Evolutionary conservation across 2,113 vertebrate species (phyloP), one percentile per base, ranked within the genome.

Genomic region (Oreochromis aureus): DNA sequence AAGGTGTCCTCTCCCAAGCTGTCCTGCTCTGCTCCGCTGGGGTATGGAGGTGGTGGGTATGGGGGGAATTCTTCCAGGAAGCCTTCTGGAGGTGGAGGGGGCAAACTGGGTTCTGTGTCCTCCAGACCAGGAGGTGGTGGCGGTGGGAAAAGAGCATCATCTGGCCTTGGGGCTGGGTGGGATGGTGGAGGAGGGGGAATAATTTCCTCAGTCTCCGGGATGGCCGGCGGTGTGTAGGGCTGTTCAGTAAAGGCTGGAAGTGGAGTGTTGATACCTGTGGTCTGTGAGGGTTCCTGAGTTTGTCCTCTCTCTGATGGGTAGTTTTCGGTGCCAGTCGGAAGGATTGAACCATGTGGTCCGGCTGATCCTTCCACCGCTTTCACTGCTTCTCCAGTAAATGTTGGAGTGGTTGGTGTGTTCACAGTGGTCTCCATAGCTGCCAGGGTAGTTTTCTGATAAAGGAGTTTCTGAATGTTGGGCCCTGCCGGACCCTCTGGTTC

Each of bases 401-500:
- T 89, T 1, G 97, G 91, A 87, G 96, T 96, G 0, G 94, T 95
- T 0, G 98, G 97, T 19, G 95, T 94, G 0, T 94, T 90, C 79
- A 97, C 95, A 30, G 96, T 98, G 71, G 96, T 97, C 95, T 99
- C 98, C 98, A 99, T 99, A 15, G 98, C 98, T 36, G 98, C 98
- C 51, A 99, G 94, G 2, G 98, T 99, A 90, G 99, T 98, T 91
- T 99, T 98, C 97, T 99, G 98, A 90, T 99, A 99, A 27, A 99
- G 86, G 2, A 99, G 97, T 91, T 99, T 99, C 96, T 99, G 98
- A 71, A 99, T 98, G 90, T 99, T 99, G 19, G 99, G 99, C 41
- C 99, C 99, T 0, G 97, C 97, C 0, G 99, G 98, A 5, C 99
- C 98, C 91, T 99, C 99, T 0, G 99, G 98, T 90, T 99, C 99